These are phyloP conservation scores for Buphagus erythrorhynchus DNA, from an alignment of 2,797 vertebrate genomes.

Conservation along the genomic window DNA sequence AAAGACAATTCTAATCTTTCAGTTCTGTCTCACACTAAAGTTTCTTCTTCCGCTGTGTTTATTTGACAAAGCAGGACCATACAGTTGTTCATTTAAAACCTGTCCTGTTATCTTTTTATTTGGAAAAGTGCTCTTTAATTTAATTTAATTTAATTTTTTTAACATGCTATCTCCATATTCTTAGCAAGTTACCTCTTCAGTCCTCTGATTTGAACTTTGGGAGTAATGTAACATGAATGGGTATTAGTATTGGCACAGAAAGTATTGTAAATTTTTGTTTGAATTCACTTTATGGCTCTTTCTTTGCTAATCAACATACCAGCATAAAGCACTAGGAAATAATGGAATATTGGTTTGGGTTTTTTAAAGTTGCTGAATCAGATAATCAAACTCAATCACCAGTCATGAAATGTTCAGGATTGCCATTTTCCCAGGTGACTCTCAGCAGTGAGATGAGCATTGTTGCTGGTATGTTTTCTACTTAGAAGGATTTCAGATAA, in stretches of 20 bases:
- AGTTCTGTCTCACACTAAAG: not conserved
- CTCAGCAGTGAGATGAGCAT: not conserved
- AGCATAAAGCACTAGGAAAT: not conserved
- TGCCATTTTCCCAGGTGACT: not conserved
- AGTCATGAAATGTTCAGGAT: not conserved
- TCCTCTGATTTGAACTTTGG: not conserved
- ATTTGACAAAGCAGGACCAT: not conserved
- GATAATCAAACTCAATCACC: not conserved
- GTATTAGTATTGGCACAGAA: not conserved
- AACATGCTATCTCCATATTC: not conserved
- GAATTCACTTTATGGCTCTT: not conserved
- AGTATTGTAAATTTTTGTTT: not conserved
- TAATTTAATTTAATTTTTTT: not conserved
- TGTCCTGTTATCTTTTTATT: not conserved
- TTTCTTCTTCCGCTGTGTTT: not conserved
- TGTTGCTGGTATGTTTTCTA: not conserved
- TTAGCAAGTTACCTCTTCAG: not conserved
- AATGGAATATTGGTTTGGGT: not conserved
- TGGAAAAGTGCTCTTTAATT: not conserved
- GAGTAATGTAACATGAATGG: not conserved
- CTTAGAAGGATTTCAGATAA: not conserved
- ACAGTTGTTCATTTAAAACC: not conserved
- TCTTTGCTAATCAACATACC: not conserved
- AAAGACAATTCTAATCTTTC: not conserved
- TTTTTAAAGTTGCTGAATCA: not conserved